Conservation (phyloP, 2,797 vertebrate genomes). For the Neoniphon sammara region DNA sequence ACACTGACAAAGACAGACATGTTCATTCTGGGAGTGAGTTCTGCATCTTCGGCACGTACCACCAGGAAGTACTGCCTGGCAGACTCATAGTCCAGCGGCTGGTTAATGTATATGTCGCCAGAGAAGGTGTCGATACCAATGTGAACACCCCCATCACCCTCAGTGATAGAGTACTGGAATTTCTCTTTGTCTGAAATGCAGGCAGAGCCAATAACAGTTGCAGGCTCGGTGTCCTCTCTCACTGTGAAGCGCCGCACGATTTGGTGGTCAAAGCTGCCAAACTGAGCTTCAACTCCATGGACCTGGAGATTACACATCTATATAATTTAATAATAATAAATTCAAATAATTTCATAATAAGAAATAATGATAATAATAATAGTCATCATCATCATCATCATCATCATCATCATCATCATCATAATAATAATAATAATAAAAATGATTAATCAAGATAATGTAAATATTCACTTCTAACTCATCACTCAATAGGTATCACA, state of each 20-base stretch:
- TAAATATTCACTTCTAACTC: background rate
- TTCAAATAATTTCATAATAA: too few species aligned
- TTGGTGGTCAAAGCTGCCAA: conserved; percentile 57
- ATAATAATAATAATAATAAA: too few species aligned
- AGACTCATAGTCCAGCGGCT: conserved; percentile 91
- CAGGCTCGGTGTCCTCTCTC: conserved; percentile 86
- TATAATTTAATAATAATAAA: too few species aligned
- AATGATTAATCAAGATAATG: background rate
- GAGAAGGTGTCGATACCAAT: conserved; percentile 86
- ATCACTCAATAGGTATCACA: background rate
- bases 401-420: too few species aligned
- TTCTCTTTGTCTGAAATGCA: conserved; percentile 65
- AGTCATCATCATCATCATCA: too few species aligned
- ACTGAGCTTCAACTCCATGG: conserved; percentile 73
- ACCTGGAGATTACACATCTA: conserved; percentile 79
- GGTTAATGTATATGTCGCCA: conserved; percentile 89
- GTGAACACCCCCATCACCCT: conserved; percentile 82
- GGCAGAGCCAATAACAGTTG: conserved; percentile 83
- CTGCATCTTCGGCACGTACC: conserved; percentile 78
- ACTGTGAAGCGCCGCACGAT: conserved; percentile 84
- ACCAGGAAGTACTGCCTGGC: conserved; percentile 84
- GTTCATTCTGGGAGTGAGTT: conserved; percentile 71
- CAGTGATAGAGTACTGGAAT: conserved; percentile 81
- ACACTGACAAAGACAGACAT: conserved; percentile 84
- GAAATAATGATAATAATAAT: too few species aligned